Evolutionary conservation across 1,140 invertebrate species (phyloP).

Genomic region (Drosophila erecta): DNA sequence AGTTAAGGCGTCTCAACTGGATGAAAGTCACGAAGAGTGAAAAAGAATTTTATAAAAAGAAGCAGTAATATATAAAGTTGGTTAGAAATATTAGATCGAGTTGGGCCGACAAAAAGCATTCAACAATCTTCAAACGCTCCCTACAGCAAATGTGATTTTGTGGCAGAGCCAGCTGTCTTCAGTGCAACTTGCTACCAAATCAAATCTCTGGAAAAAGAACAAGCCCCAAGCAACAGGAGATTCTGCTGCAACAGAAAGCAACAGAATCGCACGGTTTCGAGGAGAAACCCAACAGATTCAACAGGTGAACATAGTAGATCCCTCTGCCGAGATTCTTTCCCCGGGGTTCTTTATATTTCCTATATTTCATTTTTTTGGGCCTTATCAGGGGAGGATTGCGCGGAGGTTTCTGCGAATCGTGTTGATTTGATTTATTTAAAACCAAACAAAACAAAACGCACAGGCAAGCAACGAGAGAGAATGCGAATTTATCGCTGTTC

Average conservation of each 20-base stretch:
- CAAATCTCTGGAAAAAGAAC: conserved; percentile 6
- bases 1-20: conserved; percentile 10
- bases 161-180: neutral
- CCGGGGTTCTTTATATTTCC: conserved; percentile 12
- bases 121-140: neutral
- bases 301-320: conserved; percentile 44
- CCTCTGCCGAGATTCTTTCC: conserved; percentile 23
- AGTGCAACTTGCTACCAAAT: conserved; percentile 11
- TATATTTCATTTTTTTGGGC: conserved; percentile 4
- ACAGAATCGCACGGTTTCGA: conserved; percentile 4
- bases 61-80: neutral
- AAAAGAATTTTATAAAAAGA: neutral
- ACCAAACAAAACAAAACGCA: conserved; percentile 31
- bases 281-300: conserved; percentile 14
- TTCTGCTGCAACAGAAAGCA: neutral
- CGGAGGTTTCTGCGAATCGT: conserved; percentile 77
- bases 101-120: neutral
- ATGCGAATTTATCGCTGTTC: conserved; percentile 72
- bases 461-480: conserved; percentile 5
- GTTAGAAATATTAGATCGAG: conserved; percentile 15
- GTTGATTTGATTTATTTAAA: conserved; percentile 84
- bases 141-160: neutral
- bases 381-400: conserved; percentile 57
- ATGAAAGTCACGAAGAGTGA: conserved; percentile 6
- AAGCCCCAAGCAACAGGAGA: conserved; percentile 6